Evolutionary conservation across 2,113 vertebrate genomes (phyloP).

Genomic region (Cheirogaleus medius): DNA sequence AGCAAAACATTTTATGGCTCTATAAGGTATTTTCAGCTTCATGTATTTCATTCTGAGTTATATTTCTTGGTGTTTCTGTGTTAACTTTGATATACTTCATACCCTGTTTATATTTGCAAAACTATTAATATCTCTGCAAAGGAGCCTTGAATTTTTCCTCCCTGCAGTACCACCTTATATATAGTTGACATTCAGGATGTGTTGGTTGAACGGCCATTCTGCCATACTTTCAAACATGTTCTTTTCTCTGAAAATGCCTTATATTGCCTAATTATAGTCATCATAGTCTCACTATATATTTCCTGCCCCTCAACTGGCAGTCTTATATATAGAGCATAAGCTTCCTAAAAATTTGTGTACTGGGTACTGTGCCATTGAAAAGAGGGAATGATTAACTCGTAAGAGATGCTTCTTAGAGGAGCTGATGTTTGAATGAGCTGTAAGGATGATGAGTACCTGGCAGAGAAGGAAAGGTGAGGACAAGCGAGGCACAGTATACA

Average conservation of each 20-base stretch:
- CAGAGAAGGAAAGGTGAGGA: not conserved
- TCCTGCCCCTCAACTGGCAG: not conserved
- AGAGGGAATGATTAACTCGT: not conserved
- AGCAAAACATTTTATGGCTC: constrained; percentile 52
- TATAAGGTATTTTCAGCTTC: constrained; percentile 32
- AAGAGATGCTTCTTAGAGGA: not conserved
- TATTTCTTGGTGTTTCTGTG: constrained; percentile 40
- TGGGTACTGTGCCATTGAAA: not conserved
- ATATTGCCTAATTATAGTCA: not conserved
- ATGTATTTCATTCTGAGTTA: constrained; percentile 59
- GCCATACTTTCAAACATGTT: not conserved
- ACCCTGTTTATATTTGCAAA: constrained; percentile 25
- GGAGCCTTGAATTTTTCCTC: not conserved
- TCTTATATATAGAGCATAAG: not conserved
- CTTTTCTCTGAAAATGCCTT: not conserved
- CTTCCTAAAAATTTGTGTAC: not conserved
- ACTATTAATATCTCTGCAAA: not conserved
- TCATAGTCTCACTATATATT: not conserved
- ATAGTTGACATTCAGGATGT: not conserved
- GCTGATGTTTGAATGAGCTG: not conserved
- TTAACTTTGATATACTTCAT: constrained; percentile 35
- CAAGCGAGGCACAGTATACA: fast-evolving
- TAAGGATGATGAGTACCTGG: not conserved
- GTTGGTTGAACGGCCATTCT: not conserved
- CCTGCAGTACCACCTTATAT: not conserved